A percentile compares a stretch with the other conserved stretches of the same genome.
These are phyloP conservation scores for Keiferia lycopersicella DNA, from an alignment of 2,888 invertebrate genomes.

Conservation along the genomic window DNA sequence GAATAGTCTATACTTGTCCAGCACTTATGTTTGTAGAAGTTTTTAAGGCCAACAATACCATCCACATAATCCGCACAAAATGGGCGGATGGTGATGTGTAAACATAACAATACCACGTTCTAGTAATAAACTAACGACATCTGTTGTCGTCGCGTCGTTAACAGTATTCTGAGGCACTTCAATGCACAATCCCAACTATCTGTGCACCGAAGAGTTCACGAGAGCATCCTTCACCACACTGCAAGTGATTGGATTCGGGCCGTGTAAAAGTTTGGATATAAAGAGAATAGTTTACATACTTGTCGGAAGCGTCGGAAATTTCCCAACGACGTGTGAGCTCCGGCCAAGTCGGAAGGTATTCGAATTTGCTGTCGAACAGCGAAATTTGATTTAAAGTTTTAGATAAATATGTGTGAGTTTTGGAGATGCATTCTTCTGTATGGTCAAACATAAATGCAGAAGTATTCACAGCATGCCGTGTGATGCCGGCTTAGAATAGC, in stretches of 20 bases:
- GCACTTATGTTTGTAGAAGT: no score
- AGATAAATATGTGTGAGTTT: constrained; percentile 1
- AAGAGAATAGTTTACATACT: constrained; percentile 61
- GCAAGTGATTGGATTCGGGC: constrained; percentile 66
- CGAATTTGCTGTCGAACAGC: not conserved
- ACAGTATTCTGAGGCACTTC: not conserved
- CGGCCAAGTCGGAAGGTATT: constrained; percentile 17
- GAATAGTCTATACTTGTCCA: constrained; percentile 56
- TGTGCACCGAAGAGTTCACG: constrained; percentile 51
- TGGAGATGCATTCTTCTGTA: not conserved
- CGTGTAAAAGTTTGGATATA: constrained; percentile 64
- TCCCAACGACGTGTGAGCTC: constrained; percentile 25
- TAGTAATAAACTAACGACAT: no score
- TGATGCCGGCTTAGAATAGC: no score
- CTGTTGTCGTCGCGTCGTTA: no score
- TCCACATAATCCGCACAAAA: no score
- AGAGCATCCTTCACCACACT: constrained; percentile 44
- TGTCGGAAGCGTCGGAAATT: constrained; percentile 37
- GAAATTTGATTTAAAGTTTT: constrained; percentile 9
- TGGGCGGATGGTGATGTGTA: no score
- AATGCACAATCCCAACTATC: no score
- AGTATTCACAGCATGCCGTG: no score
- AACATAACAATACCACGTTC: no score
- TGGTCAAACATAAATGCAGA: no score
- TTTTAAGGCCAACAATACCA: no score